These are phyloP conservation scores for Diaphora mendica DNA, from an alignment of 2,888 invertebrate genomes.

Conservation along the genomic window DNA sequence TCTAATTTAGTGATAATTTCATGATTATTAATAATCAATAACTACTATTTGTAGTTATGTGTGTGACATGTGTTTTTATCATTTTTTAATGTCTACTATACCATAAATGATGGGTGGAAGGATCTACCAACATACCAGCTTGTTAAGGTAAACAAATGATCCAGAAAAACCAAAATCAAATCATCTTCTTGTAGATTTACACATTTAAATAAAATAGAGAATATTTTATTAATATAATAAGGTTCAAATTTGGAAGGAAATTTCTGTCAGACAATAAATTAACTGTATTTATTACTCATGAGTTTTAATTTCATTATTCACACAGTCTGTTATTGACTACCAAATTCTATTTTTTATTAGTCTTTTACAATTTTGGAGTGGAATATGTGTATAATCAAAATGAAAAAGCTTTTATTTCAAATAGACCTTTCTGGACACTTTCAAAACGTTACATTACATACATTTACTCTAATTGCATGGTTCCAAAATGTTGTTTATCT, in stretches of 20 bases:
- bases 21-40: slow-evolving; percentile 39
- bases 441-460: no score
- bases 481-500: no score
- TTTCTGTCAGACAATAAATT: slow-evolving; percentile 46
- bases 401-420: no score
- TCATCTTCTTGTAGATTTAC: slow-evolving; percentile 82
- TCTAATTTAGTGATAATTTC: slow-evolving; percentile 14
- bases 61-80: slow-evolving; percentile 85
- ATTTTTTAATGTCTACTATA: slow-evolving; percentile 85
- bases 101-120: slow-evolving; percentile 86
- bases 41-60: slow-evolving; percentile 71
- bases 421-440: no score
- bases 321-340: neutral
- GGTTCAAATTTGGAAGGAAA: slow-evolving; percentile 22
- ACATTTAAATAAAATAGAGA: slow-evolving; percentile 54
- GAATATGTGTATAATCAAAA: no score
- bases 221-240: neutral
- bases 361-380: no score
- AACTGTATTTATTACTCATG: neutral
- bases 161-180: slow-evolving; percentile 68
- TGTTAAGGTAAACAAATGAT: slow-evolving; percentile 86
- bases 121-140: slow-evolving; percentile 89
- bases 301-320: neutral
- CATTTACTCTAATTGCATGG: no score
- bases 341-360: no score